phyloP scores from a whole-genome alignment of 1,140 invertebrate species.

The Rhyacophila brunnea region DNA sequence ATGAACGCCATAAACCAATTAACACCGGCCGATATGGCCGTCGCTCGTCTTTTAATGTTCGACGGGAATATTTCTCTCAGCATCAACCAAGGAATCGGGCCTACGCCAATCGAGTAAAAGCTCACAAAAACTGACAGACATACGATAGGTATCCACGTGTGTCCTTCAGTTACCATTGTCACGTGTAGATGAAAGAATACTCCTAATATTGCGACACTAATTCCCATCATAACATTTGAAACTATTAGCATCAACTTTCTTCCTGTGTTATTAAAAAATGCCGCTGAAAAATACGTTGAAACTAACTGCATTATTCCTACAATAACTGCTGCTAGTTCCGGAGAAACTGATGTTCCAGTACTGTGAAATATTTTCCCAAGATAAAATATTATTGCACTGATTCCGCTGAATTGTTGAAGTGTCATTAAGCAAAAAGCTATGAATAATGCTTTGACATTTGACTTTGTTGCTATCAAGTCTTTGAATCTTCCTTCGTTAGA shows the following conservation, averaged over 20 bases:
- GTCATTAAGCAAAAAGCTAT: slow-evolving; percentile 69
- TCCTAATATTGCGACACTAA: slow-evolving; percentile 59
- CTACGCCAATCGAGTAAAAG: slow-evolving; percentile 51
- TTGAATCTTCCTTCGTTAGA: slow-evolving; percentile 47
- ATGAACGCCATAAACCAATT: slow-evolving; percentile 72
- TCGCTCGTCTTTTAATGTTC: slow-evolving; percentile 65
- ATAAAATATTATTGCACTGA: slow-evolving; percentile 80
- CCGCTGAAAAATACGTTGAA: slow-evolving; percentile 65
- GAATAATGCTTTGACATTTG: slow-evolving; percentile 54
- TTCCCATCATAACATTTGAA: slow-evolving; percentile 61
- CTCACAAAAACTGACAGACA: slow-evolving; percentile 46
- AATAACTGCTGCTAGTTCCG: slow-evolving; percentile 59
- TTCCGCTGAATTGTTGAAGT: slow-evolving; percentile 78
- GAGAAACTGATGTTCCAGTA: slow-evolving; percentile 51
- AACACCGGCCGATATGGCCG: slow-evolving; percentile 61
- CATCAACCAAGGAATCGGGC: slow-evolving; percentile 69
- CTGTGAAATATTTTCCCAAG: slow-evolving; percentile 65
- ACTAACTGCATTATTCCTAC: slow-evolving; percentile 70
- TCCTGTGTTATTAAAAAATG: slow-evolving; percentile 72
- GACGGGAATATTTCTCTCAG: slow-evolving; percentile 63
- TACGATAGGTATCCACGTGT: slow-evolving; percentile 47
- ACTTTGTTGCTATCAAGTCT: slow-evolving; percentile 46
- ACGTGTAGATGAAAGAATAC: slow-evolving; percentile 62
- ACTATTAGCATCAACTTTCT: slow-evolving; percentile 67
- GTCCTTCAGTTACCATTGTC: slow-evolving; percentile 43